Evolutionary conservation across 2,113 vertebrate genomes (phyloP).

Genomic region (Neofelis nebulosa): DNA sequence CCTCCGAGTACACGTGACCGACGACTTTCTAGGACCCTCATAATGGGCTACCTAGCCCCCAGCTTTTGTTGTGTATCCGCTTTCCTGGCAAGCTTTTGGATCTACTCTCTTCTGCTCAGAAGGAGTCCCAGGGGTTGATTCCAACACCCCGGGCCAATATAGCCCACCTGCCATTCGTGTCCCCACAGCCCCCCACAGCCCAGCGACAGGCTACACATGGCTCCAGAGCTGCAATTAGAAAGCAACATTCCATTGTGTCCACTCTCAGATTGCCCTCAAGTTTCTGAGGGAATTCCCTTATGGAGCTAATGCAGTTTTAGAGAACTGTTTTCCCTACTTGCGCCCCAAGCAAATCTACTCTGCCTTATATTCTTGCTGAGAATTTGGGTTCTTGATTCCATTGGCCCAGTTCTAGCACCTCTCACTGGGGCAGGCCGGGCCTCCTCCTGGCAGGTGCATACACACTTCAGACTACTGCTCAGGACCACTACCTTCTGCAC

Average conservation of each 20-base stretch:
- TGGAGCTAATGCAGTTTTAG: neutral
- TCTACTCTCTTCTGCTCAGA: neutral
- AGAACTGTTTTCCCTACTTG: neutral
- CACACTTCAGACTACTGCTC: neutral
- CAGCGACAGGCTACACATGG: fast-evolving
- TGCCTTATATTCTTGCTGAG: neutral
- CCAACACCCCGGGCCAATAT: neutral
- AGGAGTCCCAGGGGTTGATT: neutral
- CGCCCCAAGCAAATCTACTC: neutral
- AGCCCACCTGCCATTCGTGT: no score
- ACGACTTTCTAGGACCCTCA: neutral
- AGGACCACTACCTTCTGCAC: fast-evolving
- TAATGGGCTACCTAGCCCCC: fast-evolving
- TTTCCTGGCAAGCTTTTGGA: neutral
- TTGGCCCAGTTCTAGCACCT: neutral
- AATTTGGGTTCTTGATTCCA: neutral
- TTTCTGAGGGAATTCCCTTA: neutral
- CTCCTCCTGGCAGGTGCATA: neutral
- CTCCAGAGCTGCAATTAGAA: neutral
- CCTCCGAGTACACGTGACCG: fast-evolving
- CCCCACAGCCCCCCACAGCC: neutral
- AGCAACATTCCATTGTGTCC: fast-evolving
- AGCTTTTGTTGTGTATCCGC: fast-evolving
- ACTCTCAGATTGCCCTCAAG: neutral
- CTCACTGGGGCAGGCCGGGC: neutral